These are phyloP conservation scores for Euphonia xanthogaster DNA, from an alignment of 2,797 vertebrate genomes.

Conservation along the genomic window DNA sequence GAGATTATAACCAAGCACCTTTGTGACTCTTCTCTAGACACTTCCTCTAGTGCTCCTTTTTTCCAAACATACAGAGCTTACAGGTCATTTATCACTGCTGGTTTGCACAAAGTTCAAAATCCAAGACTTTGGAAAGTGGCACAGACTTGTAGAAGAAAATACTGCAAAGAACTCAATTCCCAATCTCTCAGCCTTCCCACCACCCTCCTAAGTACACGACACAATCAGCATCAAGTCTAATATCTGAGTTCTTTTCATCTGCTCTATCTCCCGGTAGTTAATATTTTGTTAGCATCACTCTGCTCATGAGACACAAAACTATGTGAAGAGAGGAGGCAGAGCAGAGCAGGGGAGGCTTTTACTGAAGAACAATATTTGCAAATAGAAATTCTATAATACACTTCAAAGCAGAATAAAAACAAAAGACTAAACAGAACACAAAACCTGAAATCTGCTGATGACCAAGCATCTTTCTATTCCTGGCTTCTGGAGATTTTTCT, in stretches of 20 bases:
- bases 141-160: not conserved
- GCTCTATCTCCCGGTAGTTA: not conserved
- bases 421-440: not conserved
- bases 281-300: not conserved
- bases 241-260: not conserved
- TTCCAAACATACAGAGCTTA: not conserved
- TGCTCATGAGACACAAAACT: not conserved
- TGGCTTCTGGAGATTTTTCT: not conserved
- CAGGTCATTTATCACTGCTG: not conserved
- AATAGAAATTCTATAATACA: not conserved
- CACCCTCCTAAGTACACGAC: too few species aligned
- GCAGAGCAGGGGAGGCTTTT: not conserved
- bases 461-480: not conserved
- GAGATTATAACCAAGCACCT: not conserved
- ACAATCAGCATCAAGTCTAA: not conserved
- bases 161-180: not conserved
- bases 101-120: not conserved
- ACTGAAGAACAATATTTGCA: not conserved
- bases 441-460: not conserved
- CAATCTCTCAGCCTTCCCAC: not conserved
- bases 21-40: not conserved
- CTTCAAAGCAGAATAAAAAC: not conserved
- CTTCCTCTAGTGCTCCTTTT: not conserved
- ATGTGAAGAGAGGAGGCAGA: not conserved
- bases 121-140: not conserved